Base-by-base conservation (phyloP, 2,888 invertebrate genomes). In the Spisula subtruncata region DNA sequence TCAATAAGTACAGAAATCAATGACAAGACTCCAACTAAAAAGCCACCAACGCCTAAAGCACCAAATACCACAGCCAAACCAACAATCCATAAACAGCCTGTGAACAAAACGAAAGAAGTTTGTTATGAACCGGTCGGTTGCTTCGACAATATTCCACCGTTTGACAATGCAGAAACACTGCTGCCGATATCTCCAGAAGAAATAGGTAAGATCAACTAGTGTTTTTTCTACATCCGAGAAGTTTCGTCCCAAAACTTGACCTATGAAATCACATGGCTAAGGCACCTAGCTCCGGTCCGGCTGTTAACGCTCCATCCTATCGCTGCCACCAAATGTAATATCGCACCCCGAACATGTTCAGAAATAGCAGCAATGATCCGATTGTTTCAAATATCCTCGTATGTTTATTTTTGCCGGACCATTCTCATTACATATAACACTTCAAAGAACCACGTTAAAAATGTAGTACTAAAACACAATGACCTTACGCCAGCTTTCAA, bases 171-270 rank as follows among this genome's bases (percentile, higher is more conserved):
- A 29, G 56, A 89, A 14, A 48, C 85, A 6, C 85, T 92, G 16
- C 90, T 96, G 5, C 96, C 96, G n/a, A 56, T 84, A 12, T 93
- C 95, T 2, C 96, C 95, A 8, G 90, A 94, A 16, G 90, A 93
- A 46, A 94, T 99, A 92, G 98, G 91, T 91, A 86, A 25, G 85
- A 35, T 1, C 35, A 18, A 75, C 8, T 18, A 14, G 56, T 20
- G n/a, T n/a, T n/a, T n/a, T n/a, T n/a, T n/a, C n/a, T n/a, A n/a
- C n/a, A n/a, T n/a, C n/a, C n/a, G n/a, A n/a, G n/a, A n/a, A n/a
- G n/a, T n/a, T n/a, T n/a, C n/a, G n/a, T n/a, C n/a, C n/a, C n/a
- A n/a, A 66, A 25, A 66, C 25, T n/a, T 12, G 25, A n/a, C n/a
- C n/a, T n/a, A n/a, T n/a, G n/a, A n/a, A n/a, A n/a, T n/a, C n/a